phyloP scores from a whole-genome alignment of 92 coral and sea anemone species.

The Zoanthus sociatus region DNA sequence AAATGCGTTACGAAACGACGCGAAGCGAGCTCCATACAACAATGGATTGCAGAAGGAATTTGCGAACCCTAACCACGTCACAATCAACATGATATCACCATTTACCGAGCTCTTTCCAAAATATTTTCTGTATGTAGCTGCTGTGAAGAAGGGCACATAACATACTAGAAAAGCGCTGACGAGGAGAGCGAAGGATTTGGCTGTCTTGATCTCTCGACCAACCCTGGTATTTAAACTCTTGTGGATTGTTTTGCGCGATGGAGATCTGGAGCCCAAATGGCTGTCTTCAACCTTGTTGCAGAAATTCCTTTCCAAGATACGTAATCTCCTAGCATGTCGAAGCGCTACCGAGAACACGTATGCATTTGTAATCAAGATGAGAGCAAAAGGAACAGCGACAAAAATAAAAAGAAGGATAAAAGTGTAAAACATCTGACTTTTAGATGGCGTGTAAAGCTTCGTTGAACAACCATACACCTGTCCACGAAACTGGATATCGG shows the following conservation, averaged over 20 bases:
- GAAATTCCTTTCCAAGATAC: conserved; percentile 66
- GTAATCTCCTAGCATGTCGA: conserved; percentile 73
- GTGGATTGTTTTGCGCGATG: not conserved
- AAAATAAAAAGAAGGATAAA: conserved; percentile 68
- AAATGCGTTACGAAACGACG: conserved; percentile 86
- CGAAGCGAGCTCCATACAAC: conserved; percentile 80
- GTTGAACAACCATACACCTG: conserved; percentile 83
- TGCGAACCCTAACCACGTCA: conserved; percentile 90
- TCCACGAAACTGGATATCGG: conserved; percentile 79
- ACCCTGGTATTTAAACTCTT: conserved; percentile 37
- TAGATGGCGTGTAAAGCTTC: conserved; percentile 17
- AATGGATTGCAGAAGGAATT: conserved; percentile 91
- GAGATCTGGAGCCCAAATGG: not conserved
- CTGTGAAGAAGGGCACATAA: conserved; percentile 83
- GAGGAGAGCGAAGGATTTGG: conserved; percentile 83
- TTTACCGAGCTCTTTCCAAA: conserved; percentile 69
- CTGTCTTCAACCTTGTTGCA: conserved; percentile 30
- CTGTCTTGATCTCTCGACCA: conserved; percentile 83
- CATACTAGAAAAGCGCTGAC: conserved; percentile 86
- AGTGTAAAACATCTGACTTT: conserved; percentile 59
- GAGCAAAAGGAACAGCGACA: conserved; percentile 75
- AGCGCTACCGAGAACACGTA: conserved; percentile 80
- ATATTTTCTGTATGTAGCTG: conserved; percentile 80
- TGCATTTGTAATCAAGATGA: conserved; percentile 78
- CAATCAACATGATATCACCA: conserved; percentile 49